phyloP scores from a whole-genome alignment of 2,888 invertebrate species.

The Epinotia demarniana region DNA sequence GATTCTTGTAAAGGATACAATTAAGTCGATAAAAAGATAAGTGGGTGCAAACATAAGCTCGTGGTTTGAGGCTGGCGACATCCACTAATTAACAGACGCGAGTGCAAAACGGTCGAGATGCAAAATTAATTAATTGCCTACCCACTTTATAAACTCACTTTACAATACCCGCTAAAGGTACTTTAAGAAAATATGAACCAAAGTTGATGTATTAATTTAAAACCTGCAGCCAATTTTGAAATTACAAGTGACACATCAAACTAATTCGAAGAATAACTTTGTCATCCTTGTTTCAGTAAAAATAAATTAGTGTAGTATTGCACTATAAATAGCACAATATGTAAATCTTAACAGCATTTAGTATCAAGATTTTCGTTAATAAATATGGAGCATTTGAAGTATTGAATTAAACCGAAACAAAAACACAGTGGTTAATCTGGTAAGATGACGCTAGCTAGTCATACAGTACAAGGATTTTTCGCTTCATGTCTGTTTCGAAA shows the following conservation, averaged over 20 bases:
- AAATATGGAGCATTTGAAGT: too few species aligned
- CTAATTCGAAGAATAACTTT: too few species aligned
- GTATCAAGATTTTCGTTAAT: too few species aligned
- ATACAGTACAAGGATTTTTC: too few species aligned
- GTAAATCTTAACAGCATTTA: too few species aligned
- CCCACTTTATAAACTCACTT: neutral
- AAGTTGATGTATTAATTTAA: neutral
- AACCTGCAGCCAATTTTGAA: neutral
- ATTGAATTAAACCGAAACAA: too few species aligned
- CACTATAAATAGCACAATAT: too few species aligned
- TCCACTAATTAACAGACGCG: conserved; percentile 48
- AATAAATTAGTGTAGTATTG: too few species aligned
- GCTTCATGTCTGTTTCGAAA: too few species aligned
- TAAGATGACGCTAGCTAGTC: too few species aligned
- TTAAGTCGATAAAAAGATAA: conserved; percentile 78
- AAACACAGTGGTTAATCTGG: too few species aligned
- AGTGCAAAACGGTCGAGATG: neutral
- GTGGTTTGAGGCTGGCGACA: conserved; percentile 27
- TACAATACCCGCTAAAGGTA: neutral
- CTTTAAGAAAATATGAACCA: neutral
- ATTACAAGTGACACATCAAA: neutral
- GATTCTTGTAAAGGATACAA: conserved; percentile 81
- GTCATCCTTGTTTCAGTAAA: too few species aligned
- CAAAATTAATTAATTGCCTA: neutral
- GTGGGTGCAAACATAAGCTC: conserved; percentile 68